Evolutionary conservation across 2,113 vertebrate genomes (phyloP), one percentile per base, ranked within the genome.

Genomic region (Toxotes jaculatrix): DNA sequence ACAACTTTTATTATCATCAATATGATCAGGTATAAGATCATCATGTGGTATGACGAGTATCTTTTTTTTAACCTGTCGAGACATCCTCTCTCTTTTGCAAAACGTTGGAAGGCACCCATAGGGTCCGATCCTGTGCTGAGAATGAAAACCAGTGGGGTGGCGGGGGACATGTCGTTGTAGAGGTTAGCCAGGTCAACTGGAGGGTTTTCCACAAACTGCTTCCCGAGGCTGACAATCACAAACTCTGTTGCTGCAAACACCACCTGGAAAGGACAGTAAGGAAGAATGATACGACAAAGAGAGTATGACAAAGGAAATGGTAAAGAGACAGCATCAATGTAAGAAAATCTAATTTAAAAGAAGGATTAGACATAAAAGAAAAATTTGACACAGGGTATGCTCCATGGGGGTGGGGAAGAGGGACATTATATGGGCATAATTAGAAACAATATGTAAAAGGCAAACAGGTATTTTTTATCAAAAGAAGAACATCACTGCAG

Each of bases 71-170:
- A 96, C 95, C 94, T 93, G 77, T 97, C 94, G 40, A 94, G 92
- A 88, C 91, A 96, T 0, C 90, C 95, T 11, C 84, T 92, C 16
- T 96, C 95, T 79, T 94, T 95, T 87, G 96, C 95, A 82, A 96
- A 97, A 64, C 96, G 95, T 85, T 96, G 96, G 81, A 97, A 96
- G 5, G 95, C 95, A 0, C 95, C 95, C 96, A 96, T 95, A 34
- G 96, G 95, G 64, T 97, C 96, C 0, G 95, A 97, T 68, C 95
- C 96, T 4, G 96, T 96, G 88, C 95, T 97, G 66, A 97, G 93
- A 83, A 96, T 95, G 86, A 96, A 96, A 34, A 97, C 78, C 76
- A 97, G 90, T 0, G 95, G 95, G 7, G 93, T 96, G 57, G 80
- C 94, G 27, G 75, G 86, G 5, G 95, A 96, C 93, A 95, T 96